These are phyloP conservation scores for Folsomia candida DNA, from an alignment of 2,888 invertebrate species.

Conservation along the genomic window DNA sequence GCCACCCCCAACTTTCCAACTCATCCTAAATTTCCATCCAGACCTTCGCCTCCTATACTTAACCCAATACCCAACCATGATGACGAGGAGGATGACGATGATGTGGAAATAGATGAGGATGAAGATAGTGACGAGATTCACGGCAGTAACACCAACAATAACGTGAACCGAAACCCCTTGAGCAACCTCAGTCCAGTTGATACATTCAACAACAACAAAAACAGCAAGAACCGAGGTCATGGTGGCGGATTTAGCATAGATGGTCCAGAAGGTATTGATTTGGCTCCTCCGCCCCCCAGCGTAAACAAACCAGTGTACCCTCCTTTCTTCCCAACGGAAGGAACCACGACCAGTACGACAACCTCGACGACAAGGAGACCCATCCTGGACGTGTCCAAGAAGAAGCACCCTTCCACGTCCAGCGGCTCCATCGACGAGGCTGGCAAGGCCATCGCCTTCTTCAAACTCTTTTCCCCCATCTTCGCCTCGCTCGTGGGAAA, in stretches of 20 bases:
- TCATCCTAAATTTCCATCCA: slow-evolving; percentile 35
- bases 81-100: slow-evolving; percentile 27
- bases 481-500: slow-evolving; percentile 49
- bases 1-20: slow-evolving; percentile 9
- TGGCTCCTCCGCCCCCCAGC: slow-evolving; percentile 29
- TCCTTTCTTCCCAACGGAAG: slow-evolving; percentile 18
- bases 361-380: slow-evolving; percentile 30
- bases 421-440: slow-evolving; percentile 39
- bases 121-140: slow-evolving; percentile 24
- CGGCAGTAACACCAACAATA: slow-evolving; percentile 15
- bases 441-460: slow-evolving; percentile 47
- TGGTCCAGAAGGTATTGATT: slow-evolving; percentile 21
- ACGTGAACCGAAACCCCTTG: slow-evolving; percentile 24
- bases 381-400: slow-evolving; percentile 28
- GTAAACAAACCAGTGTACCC: slow-evolving; percentile 23
- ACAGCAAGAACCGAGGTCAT: background rate
- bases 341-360: slow-evolving; percentile 26
- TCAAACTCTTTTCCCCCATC: slow-evolving; percentile 49
- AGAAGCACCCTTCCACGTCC: slow-evolving; percentile 24
- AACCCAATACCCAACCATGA: slow-evolving; percentile 23
- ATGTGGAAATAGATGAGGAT: slow-evolving; percentile 39
- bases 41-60: slow-evolving; percentile 39
- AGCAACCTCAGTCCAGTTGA: slow-evolving; percentile 1
- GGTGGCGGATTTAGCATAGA: background rate
- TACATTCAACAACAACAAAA: too few species aligned